Percentiles rank a stretch among this genome's conserved stretches.
Evolutionary conservation across 2,888 invertebrate genomes (phyloP).

Genomic region (Aspidapion aeneum): DNA sequence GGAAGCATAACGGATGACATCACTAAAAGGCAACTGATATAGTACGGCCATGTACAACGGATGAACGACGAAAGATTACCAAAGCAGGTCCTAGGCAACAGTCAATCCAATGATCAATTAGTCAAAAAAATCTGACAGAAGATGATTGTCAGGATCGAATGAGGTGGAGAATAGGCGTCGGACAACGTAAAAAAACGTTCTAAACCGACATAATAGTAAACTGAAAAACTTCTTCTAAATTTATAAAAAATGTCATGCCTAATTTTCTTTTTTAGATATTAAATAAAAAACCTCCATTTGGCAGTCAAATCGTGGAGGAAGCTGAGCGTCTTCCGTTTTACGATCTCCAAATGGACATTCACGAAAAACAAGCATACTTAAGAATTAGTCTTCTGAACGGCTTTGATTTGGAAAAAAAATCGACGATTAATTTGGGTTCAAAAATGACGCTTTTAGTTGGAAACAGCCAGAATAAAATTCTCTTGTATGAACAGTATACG

Average conservation of each 20-base stretch:
- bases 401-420: slow-evolving; percentile 48
- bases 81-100: too few species aligned
- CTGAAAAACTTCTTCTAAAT: too few species aligned
- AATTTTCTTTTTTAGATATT: slow-evolving; percentile 40
- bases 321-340: slow-evolving; percentile 63
- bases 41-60: too few species aligned
- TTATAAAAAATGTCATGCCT: not conserved
- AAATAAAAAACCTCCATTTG: slow-evolving; percentile 65
- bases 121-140: too few species aligned
- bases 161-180: too few species aligned
- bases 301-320: slow-evolving; percentile 62
- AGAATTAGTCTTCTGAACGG: slow-evolving; percentile 46
- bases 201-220: too few species aligned
- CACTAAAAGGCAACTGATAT: too few species aligned
- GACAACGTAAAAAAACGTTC: too few species aligned
- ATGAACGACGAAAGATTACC: too few species aligned
- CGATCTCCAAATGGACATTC: slow-evolving; percentile 46
- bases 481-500: slow-evolving; percentile 56
- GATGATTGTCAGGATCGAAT: too few species aligned
- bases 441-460: slow-evolving; percentile 61
- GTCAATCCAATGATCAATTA: too few species aligned
- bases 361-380: slow-evolving; percentile 23
- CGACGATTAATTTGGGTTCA: slow-evolving; percentile 53
- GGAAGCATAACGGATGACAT: too few species aligned
- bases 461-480: slow-evolving; percentile 59